Base-by-base conservation (phyloP, 2,113 vertebrate genomes). In the Oreochromis spilurus region DNA sequence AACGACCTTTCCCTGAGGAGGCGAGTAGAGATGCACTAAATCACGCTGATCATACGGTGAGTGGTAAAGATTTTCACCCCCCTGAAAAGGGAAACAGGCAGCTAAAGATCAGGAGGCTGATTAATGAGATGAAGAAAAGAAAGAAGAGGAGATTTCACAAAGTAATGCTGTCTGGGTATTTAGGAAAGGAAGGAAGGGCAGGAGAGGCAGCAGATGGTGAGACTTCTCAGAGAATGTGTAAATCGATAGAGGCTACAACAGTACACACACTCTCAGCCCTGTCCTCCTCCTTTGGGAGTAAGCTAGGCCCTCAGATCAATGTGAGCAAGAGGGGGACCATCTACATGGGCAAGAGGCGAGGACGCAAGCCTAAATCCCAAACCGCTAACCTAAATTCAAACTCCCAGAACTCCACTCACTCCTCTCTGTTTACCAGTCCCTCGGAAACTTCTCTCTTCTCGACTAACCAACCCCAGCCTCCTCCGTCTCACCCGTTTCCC, bases 261-360 rank as follows among this genome's bases (percentile, higher is more conserved):
- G 92, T 97, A 95, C 92, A 97, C 53, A 97, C 98, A 0, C 97
- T 99, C 82, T 98, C 98, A 10, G 97, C 97, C 82, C 96, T 99
- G 75, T 97, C 98, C 19, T 97, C 97, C 84, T 98, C 98, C 0
- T 99, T 99, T 55, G 97, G 98, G 83, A 97, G 97, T 7, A 98
- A 97, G 79, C 92, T 98, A 77, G 98, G 98, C 65, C 98, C 98
- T 92, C 99, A 99, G 89, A 99, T 99, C 91, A 99, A 99, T 4
- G 98, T 99, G 82, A 99, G 99, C 94, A 99, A 99, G 96, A 98
- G 98, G 95, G 99, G 99, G 86, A 99, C 99, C 1, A 99, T 99
- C 94, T 99, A 99, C 87, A 99, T 99, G 96, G 99, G 99, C 87
- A 99, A 99, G 84, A 97, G 98, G 89, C 96, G 99, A 92, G 99